Evolutionary conservation across 2,797 vertebrate genomes (phyloP), one percentile per base, ranked within the genome.

Genomic region (Leuciscus waleckii): DNA sequence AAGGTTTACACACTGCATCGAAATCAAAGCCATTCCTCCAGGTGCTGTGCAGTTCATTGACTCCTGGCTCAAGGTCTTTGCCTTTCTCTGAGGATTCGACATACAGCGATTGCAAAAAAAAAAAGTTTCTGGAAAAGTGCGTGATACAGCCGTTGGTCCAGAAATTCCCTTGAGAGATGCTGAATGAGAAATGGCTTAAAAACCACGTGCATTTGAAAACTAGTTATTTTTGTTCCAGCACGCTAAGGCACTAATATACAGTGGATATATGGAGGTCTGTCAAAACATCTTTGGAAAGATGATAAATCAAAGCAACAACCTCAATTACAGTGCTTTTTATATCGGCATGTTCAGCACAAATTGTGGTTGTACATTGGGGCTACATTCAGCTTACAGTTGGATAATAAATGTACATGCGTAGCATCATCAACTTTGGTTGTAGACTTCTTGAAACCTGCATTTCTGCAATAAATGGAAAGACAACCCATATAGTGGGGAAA

Each of bases 1-100:
- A 16, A 67, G 79, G 87, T 87, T 88, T 23, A 74, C 63, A 58
- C 71, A 23, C 67, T 79, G 75, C 68, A 83, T 83, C 51, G 85
- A 61, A 84, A 77, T 76, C 69, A 87, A 32, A 75, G 29, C 51
- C 79, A 9, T 79, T 80, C 76, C 80, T 81, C 67, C 80, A 61
- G 73, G 81, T 77, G 79, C 65, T 65, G 76, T 35, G 46, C 26
- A 84, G 61, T 82, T 79, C 71, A 65, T 78, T 89, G 79, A 86
- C 37, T 77, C n/a, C 26, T 71, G 56, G 26, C 69, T 85, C n/a
- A 79, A 82, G 69, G 81, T 83, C 29, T 70, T 67, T 63, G 70
- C 70, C 21, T 54, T 86, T 74, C 67, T 79, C 56, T 49, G 43
- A 70, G 35, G 37, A 35, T 75, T 84, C 35, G 81, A 39, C 65